Base-by-base conservation (phyloP, 1,140 invertebrate genomes). In the Brachionus asplanchnoidis region DNA sequence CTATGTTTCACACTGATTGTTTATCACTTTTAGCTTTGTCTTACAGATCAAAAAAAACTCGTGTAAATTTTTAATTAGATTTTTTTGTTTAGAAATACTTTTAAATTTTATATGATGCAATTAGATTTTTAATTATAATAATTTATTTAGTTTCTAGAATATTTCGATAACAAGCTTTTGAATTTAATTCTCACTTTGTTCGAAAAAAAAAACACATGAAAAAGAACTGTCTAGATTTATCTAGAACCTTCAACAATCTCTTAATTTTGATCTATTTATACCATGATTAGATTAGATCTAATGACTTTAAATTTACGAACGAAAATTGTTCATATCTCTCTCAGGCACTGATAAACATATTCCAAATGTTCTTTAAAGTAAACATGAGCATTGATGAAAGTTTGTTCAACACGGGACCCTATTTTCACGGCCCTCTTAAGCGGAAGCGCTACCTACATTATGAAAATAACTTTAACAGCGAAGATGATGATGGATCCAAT, bases 131-230 rank as follows among this genome's bases (percentile, higher is more conserved):
- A 73, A 73, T 73, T 73, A 73, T 73, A 40, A n/a, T 73, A 73
- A 73, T 73, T 73, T 73, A 73, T 73, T 73, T 42, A 42, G 36
- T 44, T 73, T 73, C 68, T 73, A 73, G 68, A 73, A 73, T 73
- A 42, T 73, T 73, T 73, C 36, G 42, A 73, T n/a, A 68, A 68
- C 17, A 68, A 68, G 66, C 53, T 60, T 46, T 60, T 60, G 3
- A 60, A 60, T 60, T 60, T 60, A 60, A 68, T 68, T 68, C 36
- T 42, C 32, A 73, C 17, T 20, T 42, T 20, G 40, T 42, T 17
- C 17, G 11, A 73, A 40, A 73, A 73, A 17, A 73, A 40, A 73
- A 42, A 73, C 17, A 42, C 32, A 73, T 14, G 40, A 17, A 40
- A 40, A 73, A 36, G 68, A 73, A 42, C 36, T 42, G 32, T 73